These are phyloP conservation scores for Lepus europaeus DNA, from an alignment of 2,113 vertebrate genomes.

Conservation along the genomic window DNA sequence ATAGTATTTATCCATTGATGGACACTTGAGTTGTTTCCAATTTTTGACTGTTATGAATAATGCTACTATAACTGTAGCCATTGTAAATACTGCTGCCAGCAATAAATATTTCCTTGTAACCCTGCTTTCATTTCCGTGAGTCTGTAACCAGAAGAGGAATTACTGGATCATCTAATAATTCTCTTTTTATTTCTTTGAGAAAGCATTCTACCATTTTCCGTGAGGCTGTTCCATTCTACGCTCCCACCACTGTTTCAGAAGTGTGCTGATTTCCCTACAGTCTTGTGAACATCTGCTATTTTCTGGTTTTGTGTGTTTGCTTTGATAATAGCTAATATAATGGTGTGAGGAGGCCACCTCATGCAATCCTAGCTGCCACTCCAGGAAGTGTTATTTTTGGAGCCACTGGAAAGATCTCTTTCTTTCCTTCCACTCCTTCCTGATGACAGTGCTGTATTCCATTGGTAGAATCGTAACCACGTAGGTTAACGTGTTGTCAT, in stretches of 20 bases:
- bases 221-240: neutral
- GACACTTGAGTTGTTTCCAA: neutral
- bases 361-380: accelerated
- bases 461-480: neutral
- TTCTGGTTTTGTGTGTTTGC: neutral
- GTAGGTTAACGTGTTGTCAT: neutral
- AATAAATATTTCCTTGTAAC: neutral
- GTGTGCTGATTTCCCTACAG: neutral
- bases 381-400: neutral
- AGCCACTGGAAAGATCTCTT: neutral
- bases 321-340: neutral
- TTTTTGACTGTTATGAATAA: neutral
- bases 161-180: neutral
- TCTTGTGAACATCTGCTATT: neutral
- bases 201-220: neutral
- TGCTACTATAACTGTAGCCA: accelerated
- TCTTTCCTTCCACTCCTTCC: neutral
- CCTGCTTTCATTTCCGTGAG: neutral
- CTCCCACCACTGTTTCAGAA: neutral
- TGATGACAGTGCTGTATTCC: neutral
- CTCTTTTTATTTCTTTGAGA: neutral
- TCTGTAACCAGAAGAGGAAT: neutral
- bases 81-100: neutral
- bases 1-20: neutral
- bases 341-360: neutral